Evolutionary conservation across 2,888 invertebrate species (phyloP).

Genomic region (Pycnomerus fuliginosus): DNA sequence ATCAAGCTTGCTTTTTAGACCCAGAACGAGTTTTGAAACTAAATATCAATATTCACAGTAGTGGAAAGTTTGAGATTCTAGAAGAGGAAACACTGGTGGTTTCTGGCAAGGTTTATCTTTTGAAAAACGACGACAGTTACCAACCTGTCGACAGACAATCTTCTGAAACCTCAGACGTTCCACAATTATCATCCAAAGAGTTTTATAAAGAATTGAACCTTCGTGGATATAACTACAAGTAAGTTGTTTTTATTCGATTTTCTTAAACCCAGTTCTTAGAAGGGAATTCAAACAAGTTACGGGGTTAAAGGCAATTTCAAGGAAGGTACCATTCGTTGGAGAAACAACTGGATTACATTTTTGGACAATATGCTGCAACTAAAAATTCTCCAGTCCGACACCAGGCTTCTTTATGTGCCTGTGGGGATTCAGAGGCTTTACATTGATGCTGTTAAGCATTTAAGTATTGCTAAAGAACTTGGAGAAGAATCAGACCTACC

Average conservation of each 20-base stretch:
- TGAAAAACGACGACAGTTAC: not conserved
- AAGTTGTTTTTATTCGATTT: slow-evolving; percentile 10
- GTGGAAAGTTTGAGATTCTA: slow-evolving; percentile 41
- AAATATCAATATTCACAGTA: slow-evolving; percentile 34
- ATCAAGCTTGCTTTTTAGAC: slow-evolving; percentile 49
- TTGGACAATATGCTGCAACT: slow-evolving; percentile 87
- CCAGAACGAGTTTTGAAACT: slow-evolving; percentile 48
- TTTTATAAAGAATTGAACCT: slow-evolving; percentile 68
- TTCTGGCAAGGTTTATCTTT: slow-evolving; percentile 7
- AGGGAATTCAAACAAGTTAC: slow-evolving; percentile 35
- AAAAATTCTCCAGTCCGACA: slow-evolving; percentile 63
- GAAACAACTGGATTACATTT: slow-evolving; percentile 78
- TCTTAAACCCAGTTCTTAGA: slow-evolving; percentile 20
- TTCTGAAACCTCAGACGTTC: slow-evolving; percentile 38
- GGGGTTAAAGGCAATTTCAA: slow-evolving; percentile 29
- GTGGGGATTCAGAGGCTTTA: slow-evolving; percentile 55
- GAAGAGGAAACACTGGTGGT: slow-evolving; percentile 22
- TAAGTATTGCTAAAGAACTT: slow-evolving; percentile 45
- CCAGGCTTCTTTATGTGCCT: slow-evolving; percentile 62
- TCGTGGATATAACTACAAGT: slow-evolving; percentile 62
- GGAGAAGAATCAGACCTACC: too few species aligned
- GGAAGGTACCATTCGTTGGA: slow-evolving; percentile 34
- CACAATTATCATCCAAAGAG: slow-evolving; percentile 59
- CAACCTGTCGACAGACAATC: not conserved
- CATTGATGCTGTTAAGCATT: slow-evolving; percentile 52